phyloP scores from a whole-genome alignment of 64 coral and sea anemone genomes.

The Acropora yongei region DNA sequence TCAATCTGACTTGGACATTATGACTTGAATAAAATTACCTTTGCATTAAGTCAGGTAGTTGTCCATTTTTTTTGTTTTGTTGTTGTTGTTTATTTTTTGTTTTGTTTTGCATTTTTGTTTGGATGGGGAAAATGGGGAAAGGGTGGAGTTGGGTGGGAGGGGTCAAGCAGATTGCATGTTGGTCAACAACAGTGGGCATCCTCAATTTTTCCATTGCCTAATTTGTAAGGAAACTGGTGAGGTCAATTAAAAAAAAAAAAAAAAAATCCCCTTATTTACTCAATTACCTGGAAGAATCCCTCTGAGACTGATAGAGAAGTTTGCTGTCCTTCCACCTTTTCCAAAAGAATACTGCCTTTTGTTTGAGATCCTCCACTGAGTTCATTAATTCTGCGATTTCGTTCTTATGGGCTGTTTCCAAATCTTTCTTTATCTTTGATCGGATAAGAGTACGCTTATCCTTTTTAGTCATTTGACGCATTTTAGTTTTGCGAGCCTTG shows the following conservation, averaged over 20 bases:
- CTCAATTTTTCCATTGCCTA: not conserved
- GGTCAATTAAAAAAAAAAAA: not conserved
- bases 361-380: not conserved
- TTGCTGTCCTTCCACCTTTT: constrained; percentile 9
- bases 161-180: no score
- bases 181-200: no score
- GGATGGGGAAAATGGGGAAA: no score
- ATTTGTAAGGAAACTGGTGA: not conserved
- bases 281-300: not conserved
- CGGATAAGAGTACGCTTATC: not conserved
- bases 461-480: constrained; percentile 15
- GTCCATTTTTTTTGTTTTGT: no score
- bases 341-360: not conserved
- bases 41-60: no score
- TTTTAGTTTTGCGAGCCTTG: not conserved
- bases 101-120: no score
- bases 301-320: not conserved
- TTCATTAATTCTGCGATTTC: not conserved
- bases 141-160: no score
- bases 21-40: no score
- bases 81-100: no score
- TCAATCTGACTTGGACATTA: no score
- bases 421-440: not conserved
- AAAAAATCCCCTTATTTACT: not conserved
- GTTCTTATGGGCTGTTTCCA: not conserved